Percentiles rank a stretch among this genome's conserved stretches.
Conservation (phyloP, 2,113 vertebrate genomes). For the Pristiophorus japonicus region DNA sequence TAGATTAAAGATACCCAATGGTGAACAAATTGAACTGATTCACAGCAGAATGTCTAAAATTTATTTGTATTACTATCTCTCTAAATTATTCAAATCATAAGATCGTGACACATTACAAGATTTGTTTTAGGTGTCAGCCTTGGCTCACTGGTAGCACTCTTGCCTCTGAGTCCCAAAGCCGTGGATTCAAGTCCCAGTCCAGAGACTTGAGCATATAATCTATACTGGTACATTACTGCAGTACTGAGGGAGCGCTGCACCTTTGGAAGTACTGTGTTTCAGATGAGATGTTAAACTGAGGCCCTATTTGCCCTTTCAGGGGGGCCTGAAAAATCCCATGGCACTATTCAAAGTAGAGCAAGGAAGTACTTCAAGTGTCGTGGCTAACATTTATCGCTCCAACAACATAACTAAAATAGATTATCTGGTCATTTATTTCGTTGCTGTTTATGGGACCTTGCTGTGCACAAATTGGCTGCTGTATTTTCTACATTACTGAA, state of each 20-base stretch:
- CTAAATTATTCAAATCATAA: too few species aligned
- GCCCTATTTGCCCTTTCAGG: not conserved
- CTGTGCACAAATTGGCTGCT: not conserved
- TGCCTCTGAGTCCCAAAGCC: too few species aligned
- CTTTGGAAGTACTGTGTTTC: not conserved
- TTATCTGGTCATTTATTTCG: not conserved
- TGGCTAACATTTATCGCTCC: not conserved
- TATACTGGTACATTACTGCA: not conserved
- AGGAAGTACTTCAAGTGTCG: not conserved
- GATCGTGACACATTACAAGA: too few species aligned
- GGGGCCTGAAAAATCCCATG: not conserved
- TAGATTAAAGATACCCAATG: too few species aligned
- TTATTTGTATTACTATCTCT: too few species aligned
- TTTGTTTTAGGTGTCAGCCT: too few species aligned
- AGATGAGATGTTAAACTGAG: not conserved
- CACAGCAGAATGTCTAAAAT: too few species aligned
- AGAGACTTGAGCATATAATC: not conserved
- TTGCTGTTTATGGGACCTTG: not conserved
- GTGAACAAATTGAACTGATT: too few species aligned
- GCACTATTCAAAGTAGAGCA: not conserved
- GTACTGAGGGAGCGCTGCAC: not conserved
- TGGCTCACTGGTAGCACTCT: too few species aligned
- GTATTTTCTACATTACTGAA: not conserved
- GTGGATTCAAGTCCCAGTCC: too few species aligned
- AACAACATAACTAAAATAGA: not conserved